Evolutionary conservation across 2,113 vertebrate genomes (phyloP).

Genomic region (Cairina moschata): DNA sequence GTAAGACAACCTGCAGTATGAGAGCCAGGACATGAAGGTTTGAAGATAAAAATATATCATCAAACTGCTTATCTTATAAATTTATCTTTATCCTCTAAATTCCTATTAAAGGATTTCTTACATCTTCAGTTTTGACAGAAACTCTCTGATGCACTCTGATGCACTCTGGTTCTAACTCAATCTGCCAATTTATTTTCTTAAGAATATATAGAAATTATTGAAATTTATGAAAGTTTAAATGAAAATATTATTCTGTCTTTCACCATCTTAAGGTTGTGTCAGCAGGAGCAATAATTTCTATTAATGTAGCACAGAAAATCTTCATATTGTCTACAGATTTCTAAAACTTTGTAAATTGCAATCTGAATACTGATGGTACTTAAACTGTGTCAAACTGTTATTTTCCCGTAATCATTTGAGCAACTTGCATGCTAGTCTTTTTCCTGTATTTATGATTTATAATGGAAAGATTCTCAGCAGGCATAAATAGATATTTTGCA

Average conservation of each 20-base stretch:
- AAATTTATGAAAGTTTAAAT: neutral
- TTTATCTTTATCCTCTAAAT: neutral
- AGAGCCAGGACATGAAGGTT: neutral
- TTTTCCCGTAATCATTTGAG: neutral
- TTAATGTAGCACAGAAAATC: neutral
- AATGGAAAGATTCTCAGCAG: neutral
- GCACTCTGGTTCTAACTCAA: neutral
- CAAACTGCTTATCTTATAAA: neutral
- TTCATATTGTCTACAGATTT: neutral
- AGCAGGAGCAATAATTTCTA: neutral
- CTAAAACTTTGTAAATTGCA: neutral
- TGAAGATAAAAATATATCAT: neutral
- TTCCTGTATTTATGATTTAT: neutral
- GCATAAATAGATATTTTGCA: neutral
- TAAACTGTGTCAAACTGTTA: neutral
- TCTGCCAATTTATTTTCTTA: neutral
- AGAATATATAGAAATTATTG: neutral
- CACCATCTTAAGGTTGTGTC: neutral
- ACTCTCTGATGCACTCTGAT: too few relatives aligned
- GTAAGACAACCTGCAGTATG: neutral
- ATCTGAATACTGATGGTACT: neutral
- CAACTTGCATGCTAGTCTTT: neutral
- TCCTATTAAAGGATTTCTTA: neutral
- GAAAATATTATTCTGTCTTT: neutral
- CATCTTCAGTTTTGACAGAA: neutral